phyloP scores from a whole-genome alignment of 2,888 invertebrate genomes.

The Fabriciana adippe region DNA sequence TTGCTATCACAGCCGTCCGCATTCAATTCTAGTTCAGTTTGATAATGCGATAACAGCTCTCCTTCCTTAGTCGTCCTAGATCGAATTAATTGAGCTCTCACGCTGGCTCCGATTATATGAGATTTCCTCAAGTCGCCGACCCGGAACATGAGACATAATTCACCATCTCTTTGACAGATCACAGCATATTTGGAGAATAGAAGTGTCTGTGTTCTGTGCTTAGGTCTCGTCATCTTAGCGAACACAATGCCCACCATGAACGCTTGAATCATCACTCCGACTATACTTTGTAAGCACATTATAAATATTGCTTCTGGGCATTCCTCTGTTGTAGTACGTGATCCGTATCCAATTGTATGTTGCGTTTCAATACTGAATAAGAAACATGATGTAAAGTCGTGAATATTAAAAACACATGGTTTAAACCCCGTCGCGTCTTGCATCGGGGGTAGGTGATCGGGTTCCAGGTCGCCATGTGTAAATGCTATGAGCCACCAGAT shows the following conservation, averaged over 20 bases:
- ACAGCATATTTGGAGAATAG: constrained; percentile 93
- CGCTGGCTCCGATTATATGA: constrained; percentile 94
- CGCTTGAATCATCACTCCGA: constrained; percentile 90
- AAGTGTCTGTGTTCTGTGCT: constrained; percentile 94
- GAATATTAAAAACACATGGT: constrained; percentile 91
- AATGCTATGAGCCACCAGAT: constrained; percentile 95
- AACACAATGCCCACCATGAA: constrained; percentile 93
- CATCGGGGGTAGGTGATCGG: constrained; percentile 80
- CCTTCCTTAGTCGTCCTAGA: constrained; percentile 93
- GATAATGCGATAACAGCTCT: constrained; percentile 90
- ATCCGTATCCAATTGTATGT: constrained; percentile 95
- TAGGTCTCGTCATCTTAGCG: constrained; percentile 95
- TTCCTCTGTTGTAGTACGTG: constrained; percentile 89
- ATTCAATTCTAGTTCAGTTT: constrained; percentile 87
- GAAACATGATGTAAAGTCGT: constrained; percentile 93
- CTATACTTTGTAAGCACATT: constrained; percentile 93
- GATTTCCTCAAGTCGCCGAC: constrained; percentile 95
- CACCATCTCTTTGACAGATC: constrained; percentile 91
- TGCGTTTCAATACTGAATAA: constrained; percentile 96
- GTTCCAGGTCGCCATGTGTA: constrained; percentile 91
- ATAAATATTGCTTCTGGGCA: constrained; percentile 95
- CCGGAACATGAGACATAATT: constrained; percentile 91
- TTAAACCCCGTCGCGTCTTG: constrained; percentile 83
- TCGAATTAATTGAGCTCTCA: constrained; percentile 91
- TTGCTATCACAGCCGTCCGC: constrained; percentile 91